Evolutionary conservation across 2,888 invertebrate genomes (phyloP).

Genomic region (Hypomecis atomaria): DNA sequence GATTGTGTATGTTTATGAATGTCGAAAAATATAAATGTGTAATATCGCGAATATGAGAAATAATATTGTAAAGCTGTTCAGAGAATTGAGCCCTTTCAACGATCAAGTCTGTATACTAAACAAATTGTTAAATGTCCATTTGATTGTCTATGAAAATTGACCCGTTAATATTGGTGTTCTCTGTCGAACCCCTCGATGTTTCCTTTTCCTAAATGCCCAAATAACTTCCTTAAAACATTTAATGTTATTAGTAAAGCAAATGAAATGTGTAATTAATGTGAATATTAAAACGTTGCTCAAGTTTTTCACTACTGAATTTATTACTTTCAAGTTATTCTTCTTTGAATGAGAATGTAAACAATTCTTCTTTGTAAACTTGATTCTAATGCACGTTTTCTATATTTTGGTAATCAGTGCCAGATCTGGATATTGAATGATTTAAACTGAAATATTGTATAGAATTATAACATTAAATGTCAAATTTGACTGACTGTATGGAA

Average conservation of each 20-base stretch:
- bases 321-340: background rate
- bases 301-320: constrained; percentile 1
- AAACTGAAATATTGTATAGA: background rate
- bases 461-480: background rate
- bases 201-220: constrained; percentile 17
- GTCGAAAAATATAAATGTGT: no score
- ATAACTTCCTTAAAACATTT: constrained; percentile 4
- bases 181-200: constrained; percentile 12
- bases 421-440: background rate
- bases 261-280: constrained; percentile 14
- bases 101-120: constrained; percentile 1
- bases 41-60: no score
- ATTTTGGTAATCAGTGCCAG: background rate
- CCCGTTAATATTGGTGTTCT: constrained; percentile 13
- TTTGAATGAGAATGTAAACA: background rate
- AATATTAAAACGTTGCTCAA: constrained; percentile 33
- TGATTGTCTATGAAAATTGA: constrained; percentile 25
- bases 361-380: no score
- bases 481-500: constrained; percentile 4
- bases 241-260: background rate
- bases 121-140: constrained; percentile 24
- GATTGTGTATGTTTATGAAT: no score
- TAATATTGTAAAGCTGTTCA: background rate
- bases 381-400: background rate
- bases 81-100: constrained; percentile 8